phyloP scores from a whole-genome alignment of 2,113 vertebrate species.

The Stercorarius parasiticus region DNA sequence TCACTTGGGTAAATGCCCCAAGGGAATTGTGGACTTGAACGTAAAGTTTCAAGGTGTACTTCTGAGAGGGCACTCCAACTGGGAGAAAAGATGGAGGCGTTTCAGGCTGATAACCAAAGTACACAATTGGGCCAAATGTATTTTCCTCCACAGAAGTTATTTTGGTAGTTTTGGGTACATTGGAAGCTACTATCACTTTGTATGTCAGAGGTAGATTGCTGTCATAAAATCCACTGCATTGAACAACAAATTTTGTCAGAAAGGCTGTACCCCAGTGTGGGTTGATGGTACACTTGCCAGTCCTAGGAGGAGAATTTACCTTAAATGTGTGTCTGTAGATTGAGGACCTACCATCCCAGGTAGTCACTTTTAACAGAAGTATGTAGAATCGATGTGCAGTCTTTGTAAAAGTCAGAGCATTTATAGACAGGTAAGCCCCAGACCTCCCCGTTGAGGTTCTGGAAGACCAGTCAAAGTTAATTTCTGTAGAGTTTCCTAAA shows the following conservation, averaged over 20 bases:
- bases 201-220: conserved; percentile 65
- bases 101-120: conserved; percentile 43
- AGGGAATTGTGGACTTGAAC: conserved; percentile 62
- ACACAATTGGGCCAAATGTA: conserved; percentile 59
- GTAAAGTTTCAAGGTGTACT: conserved; percentile 5
- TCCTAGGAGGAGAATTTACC: conserved; percentile 46
- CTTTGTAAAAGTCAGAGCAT: conserved; percentile 51
- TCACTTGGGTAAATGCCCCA: conserved; percentile 56
- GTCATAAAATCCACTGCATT: conserved; percentile 66
- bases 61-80: background rate
- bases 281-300: conserved; percentile 41
- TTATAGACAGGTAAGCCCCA: conserved; percentile 57
- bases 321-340: background rate
- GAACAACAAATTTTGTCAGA: conserved; percentile 67
- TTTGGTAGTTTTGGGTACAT: background rate
- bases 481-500: background rate
- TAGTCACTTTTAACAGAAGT: conserved; percentile 21
- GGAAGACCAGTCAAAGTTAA: conserved; percentile 67
- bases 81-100: conserved; percentile 67
- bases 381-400: background rate
- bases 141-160: conserved; percentile 60
- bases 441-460: conserved; percentile 60
- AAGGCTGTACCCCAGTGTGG: conserved; percentile 45
- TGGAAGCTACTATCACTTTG: conserved; percentile 65
- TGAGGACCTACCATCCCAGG: conserved; percentile 12